phyloP scores from a whole-genome alignment of 2,113 vertebrate genomes.

The Dissostichus mawsoni region DNA sequence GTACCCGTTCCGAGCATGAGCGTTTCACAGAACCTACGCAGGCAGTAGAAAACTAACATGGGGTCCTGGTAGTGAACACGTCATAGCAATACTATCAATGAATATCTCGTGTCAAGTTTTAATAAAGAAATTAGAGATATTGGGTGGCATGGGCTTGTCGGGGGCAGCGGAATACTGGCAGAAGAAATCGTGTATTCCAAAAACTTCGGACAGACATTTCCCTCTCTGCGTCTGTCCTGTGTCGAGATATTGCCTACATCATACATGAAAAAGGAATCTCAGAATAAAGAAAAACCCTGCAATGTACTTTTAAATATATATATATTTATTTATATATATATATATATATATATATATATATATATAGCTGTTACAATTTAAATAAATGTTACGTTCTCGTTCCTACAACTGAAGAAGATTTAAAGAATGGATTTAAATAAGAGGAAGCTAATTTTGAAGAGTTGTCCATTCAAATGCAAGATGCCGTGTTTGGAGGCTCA shows the following conservation, averaged over 20 bases:
- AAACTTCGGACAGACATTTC: slow-evolving; percentile 80
- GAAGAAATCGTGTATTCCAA: slow-evolving; percentile 69
- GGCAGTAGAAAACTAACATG: slow-evolving; percentile 92
- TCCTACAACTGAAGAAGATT: slow-evolving; percentile 74
- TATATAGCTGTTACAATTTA: slow-evolving; percentile 84
- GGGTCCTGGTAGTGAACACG: slow-evolving; percentile 93
- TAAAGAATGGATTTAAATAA: slow-evolving; percentile 80
- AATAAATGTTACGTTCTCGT: slow-evolving; percentile 79
- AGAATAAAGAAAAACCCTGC: slow-evolving; percentile 82
- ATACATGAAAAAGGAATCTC: slow-evolving; percentile 76
- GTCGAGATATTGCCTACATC: slow-evolving; percentile 84
- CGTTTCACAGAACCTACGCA: slow-evolving; percentile 96
- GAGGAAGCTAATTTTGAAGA: slow-evolving; percentile 75
- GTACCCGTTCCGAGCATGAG: slow-evolving; percentile 95
- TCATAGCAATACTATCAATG: slow-evolving; percentile 90
- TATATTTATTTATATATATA: slow-evolving; percentile 66
- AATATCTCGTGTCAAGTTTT: slow-evolving; percentile 87
- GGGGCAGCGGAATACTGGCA: slow-evolving; percentile 81
- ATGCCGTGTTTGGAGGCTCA: slow-evolving; percentile 71
- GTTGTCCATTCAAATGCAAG: slow-evolving; percentile 74
- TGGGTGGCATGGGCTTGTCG: slow-evolving; percentile 58
- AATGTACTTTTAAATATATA: slow-evolving; percentile 83
- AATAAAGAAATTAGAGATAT: slow-evolving; percentile 75
- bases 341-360: slow-evolving; percentile 81
- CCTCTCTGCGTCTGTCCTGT: slow-evolving; percentile 76